Conservation (phyloP, 1,140 invertebrate species). For the Patella vulgata region DNA sequence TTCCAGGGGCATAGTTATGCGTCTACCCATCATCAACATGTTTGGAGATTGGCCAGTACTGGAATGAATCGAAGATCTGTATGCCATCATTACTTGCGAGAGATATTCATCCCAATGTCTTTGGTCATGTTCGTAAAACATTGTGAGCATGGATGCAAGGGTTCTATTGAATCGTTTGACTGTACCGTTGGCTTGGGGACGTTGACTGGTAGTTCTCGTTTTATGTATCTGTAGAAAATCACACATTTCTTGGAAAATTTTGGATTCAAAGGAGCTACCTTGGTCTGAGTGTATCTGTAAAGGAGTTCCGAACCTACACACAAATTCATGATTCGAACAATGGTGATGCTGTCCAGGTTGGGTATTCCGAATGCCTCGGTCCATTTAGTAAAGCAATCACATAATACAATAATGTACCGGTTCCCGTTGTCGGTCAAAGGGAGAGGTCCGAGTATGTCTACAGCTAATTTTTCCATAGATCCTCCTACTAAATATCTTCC, state of each 20-base stretch:
- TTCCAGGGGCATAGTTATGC: no score
- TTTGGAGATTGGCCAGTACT: background rate
- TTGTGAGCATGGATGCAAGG: background rate
- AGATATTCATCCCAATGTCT: constrained; percentile 1
- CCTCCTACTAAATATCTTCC: background rate
- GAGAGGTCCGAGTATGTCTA: constrained; percentile 24
- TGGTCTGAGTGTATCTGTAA: constrained; percentile 7
- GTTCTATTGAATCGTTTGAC: constrained; percentile 2
- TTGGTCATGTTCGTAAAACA: constrained; percentile 21
- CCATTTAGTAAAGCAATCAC: no score
- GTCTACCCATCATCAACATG: background rate
- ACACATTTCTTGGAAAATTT: constrained; percentile 39
- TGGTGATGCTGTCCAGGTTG: no score
- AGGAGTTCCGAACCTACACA: constrained; percentile 4
- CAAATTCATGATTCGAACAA: no score
- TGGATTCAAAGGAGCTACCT: no score
- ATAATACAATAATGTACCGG: constrained; percentile 46
- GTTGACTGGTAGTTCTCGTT: constrained; percentile 42
- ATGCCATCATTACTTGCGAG: constrained; percentile 11
- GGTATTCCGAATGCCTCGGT: constrained; percentile 30
- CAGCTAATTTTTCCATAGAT: no score
- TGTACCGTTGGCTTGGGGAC: constrained; percentile 1
- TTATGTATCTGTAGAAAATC: constrained; percentile 51
- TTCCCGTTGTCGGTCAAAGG: constrained; percentile 26
- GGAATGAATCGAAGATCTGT: constrained; percentile 1